phyloP scores from a whole-genome alignment of 2,113 vertebrate species.

The Argyrosomus japonicus region DNA sequence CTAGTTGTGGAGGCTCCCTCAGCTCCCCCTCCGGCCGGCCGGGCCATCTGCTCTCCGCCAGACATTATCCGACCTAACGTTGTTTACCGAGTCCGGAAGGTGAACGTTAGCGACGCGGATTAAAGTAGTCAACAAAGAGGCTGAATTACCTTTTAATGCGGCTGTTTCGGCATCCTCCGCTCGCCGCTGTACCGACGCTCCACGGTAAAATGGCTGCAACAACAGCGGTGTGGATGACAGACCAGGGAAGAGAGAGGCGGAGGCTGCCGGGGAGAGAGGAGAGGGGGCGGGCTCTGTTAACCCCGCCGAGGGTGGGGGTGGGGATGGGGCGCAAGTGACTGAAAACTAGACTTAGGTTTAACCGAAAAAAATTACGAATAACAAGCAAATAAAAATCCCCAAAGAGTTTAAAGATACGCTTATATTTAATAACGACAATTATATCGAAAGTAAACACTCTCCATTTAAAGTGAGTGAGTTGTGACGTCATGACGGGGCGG shows the following conservation, averaged over 20 bases:
- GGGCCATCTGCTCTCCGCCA: background rate
- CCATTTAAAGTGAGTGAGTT: background rate
- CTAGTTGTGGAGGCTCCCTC: constrained; percentile 40
- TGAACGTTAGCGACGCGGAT: background rate
- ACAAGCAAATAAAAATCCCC: background rate
- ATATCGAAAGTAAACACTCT: background rate
- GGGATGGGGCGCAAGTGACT: constrained; percentile 14
- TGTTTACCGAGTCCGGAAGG: background rate
- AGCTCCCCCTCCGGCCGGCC: constrained; percentile 25
- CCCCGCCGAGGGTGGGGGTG: constrained; percentile 64
- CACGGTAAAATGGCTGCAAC: constrained; percentile 81
- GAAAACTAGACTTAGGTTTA: background rate
- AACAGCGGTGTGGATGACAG: constrained; percentile 71
- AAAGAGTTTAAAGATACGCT: background rate
- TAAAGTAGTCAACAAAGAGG: background rate
- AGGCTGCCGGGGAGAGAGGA: constrained; percentile 61
- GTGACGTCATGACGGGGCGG: constrained; percentile 4
- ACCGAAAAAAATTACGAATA: background rate
- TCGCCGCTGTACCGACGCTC: constrained; percentile 62
- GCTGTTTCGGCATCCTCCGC: constrained; percentile 67
- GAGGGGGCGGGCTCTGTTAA: constrained; percentile 63
- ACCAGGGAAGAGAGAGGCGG: constrained; percentile 59
- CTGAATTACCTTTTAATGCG: constrained; percentile 67
- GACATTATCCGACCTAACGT: background rate
- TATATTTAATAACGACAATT: background rate